A percentile compares a stretch with the other conserved stretches of the same genome.
Conservation (phyloP, 2,888 invertebrate species). For the Nezara viridula region DNA sequence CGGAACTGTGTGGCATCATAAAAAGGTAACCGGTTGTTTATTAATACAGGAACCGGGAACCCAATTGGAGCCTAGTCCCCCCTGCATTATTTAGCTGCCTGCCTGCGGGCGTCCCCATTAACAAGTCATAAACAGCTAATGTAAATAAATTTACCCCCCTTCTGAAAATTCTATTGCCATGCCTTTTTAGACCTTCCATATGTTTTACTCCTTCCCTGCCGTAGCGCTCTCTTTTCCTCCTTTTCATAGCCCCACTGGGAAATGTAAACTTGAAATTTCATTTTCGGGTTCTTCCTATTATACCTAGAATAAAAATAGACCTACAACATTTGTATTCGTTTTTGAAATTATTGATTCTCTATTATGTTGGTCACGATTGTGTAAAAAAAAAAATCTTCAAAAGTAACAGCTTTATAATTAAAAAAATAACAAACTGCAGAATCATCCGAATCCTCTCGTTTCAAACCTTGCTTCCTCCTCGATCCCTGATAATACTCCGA, state of each 20-base stretch:
- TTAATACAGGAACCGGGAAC: conserved; percentile 12
- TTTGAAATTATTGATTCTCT: too few species aligned
- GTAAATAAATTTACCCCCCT: conserved; percentile 10
- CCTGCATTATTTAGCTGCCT: conserved; percentile 15
- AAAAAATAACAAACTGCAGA: too few species aligned
- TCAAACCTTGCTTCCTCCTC: too few species aligned
- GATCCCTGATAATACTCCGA: too few species aligned
- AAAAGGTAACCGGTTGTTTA: conserved; percentile 5
- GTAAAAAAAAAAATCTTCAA: too few species aligned
- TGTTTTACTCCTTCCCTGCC: not conserved
- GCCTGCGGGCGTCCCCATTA: not conserved
- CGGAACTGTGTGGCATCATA: conserved; percentile 3
- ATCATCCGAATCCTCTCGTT: too few species aligned
- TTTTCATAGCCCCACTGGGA: not conserved
- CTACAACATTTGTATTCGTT: too few species aligned
- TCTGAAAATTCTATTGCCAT: not conserved
- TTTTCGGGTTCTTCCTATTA: not conserved
- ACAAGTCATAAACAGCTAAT: conserved; percentile 41
- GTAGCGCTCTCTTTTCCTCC: not conserved
- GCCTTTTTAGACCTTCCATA: not conserved
- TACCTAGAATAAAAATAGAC: too few species aligned
- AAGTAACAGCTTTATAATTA: too few species aligned
- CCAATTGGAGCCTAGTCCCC: not conserved
- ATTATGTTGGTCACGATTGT: too few species aligned
- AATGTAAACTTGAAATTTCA: not conserved